Evolutionary conservation across 2,888 invertebrate species (phyloP).

Genomic region (Epistrophe eligans): DNA sequence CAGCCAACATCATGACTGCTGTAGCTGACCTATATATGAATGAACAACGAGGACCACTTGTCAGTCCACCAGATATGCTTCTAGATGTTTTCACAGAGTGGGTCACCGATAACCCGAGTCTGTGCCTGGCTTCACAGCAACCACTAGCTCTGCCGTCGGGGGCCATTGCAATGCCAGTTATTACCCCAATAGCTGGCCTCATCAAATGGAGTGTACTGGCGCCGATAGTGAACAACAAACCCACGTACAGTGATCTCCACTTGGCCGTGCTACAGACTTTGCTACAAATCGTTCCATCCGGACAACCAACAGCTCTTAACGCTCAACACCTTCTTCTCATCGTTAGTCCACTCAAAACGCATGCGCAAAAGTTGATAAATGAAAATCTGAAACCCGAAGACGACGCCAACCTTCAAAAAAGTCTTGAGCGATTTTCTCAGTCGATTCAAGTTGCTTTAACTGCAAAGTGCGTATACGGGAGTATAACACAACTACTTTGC

Average conservation of each 20-base stretch:
- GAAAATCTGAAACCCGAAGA: constrained; percentile 83
- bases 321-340: constrained; percentile 87
- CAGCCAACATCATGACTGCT: constrained; percentile 94
- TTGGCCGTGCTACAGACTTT: constrained; percentile 88
- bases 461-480: constrained; percentile 92
- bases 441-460: constrained; percentile 92
- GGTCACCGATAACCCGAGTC: constrained; percentile 87
- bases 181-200: constrained; percentile 92
- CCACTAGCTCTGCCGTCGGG: constrained; percentile 89
- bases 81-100: constrained; percentile 89
- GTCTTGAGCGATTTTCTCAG: constrained; percentile 92
- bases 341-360: constrained; percentile 84
- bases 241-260: constrained; percentile 87
- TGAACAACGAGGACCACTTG: constrained; percentile 82
- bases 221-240: constrained; percentile 85
- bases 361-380: constrained; percentile 83
- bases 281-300: constrained; percentile 84
- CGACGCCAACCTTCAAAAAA: constrained; percentile 85
- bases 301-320: constrained; percentile 87
- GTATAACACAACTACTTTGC: constrained; percentile 88
- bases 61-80: constrained; percentile 87
- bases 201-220: constrained; percentile 90
- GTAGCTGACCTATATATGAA: constrained; percentile 91
- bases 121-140: constrained; percentile 89
- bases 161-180: constrained; percentile 93